phyloP scores from a whole-genome alignment of 2,888 invertebrate species.

The Ochropacha duplaris region DNA sequence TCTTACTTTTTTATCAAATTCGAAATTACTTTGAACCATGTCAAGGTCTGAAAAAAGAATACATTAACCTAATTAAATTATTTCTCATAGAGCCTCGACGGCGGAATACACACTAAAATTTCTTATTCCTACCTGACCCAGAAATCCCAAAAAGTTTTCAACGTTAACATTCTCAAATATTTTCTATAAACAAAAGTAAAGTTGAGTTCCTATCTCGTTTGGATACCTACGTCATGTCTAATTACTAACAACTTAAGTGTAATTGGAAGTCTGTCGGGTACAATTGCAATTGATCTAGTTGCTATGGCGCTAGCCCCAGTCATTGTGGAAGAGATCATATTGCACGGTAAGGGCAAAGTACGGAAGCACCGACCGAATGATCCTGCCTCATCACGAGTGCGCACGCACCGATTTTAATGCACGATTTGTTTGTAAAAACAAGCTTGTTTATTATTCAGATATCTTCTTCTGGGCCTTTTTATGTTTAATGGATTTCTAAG shows the following conservation, averaged over 20 bases:
- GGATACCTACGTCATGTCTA: constrained; percentile 11
- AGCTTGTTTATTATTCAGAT: not conserved
- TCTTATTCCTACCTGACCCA: not conserved
- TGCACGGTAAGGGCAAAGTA: constrained; percentile 28
- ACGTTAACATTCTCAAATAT: not conserved
- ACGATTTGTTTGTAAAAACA: not conserved
- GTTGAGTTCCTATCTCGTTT: not conserved
- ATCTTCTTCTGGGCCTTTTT: not conserved
- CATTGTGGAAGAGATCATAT: constrained; percentile 22
- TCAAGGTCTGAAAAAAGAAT: too few species aligned
- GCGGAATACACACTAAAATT: too few species aligned
- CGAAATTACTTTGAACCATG: not conserved
- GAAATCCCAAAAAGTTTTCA: too few species aligned
- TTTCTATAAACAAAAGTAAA: not conserved
- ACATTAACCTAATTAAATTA: too few species aligned
- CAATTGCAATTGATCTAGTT: constrained; percentile 30
- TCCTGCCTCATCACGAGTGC: not conserved
- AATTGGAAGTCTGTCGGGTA: constrained; percentile 31
- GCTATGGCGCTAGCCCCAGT: constrained; percentile 50
- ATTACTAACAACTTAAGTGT: constrained; percentile 35
- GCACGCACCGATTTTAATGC: not conserved
- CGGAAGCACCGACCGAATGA: constrained; percentile 15
- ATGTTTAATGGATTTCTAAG: not conserved
- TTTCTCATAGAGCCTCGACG: too few species aligned
- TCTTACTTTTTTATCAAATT: not conserved